phyloP scores from a whole-genome alignment of 2,113 vertebrate species.

The Lagopus muta region DNA sequence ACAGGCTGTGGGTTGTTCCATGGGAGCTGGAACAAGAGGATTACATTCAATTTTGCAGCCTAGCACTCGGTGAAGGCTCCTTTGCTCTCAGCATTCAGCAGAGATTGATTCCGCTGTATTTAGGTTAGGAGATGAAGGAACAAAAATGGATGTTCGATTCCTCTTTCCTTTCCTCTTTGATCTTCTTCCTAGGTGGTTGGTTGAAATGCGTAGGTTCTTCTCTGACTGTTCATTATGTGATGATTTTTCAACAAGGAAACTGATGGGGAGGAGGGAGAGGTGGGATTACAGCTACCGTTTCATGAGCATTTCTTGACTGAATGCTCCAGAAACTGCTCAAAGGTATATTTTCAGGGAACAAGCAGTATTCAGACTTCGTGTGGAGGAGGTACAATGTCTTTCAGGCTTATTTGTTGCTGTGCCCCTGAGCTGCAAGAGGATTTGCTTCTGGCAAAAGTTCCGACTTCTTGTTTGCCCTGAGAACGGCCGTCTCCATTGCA shows the following conservation, averaged over 20 bases:
- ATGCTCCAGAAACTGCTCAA: background rate
- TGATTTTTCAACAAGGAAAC: constrained; percentile 11
- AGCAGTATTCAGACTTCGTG: background rate
- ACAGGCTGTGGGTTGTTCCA: constrained; percentile 6
- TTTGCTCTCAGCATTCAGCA: constrained; percentile 25
- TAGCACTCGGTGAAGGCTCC: constrained; percentile 1
- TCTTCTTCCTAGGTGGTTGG: constrained; percentile 14
- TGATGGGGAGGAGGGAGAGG: background rate
- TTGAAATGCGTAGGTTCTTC: constrained; percentile 11
- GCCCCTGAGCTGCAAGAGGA: background rate
- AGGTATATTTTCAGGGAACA: constrained; percentile 28
- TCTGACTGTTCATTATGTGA: background rate
- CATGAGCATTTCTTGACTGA: constrained; percentile 19
- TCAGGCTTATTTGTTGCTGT: constrained; percentile 6
- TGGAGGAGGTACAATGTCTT: background rate
- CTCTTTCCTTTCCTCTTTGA: constrained; percentile 13
- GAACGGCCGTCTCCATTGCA: background rate
- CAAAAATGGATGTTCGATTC: constrained; percentile 18
- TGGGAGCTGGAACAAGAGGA: background rate
- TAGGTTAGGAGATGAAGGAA: background rate
- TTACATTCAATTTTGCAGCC: constrained; percentile 39
- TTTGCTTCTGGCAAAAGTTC: background rate
- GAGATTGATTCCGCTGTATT: constrained; percentile 14
- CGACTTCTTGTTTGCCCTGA: background rate
- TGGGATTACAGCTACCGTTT: background rate